Base-by-base conservation (phyloP, 2,888 invertebrate species). In the Machimus rusticus region DNA sequence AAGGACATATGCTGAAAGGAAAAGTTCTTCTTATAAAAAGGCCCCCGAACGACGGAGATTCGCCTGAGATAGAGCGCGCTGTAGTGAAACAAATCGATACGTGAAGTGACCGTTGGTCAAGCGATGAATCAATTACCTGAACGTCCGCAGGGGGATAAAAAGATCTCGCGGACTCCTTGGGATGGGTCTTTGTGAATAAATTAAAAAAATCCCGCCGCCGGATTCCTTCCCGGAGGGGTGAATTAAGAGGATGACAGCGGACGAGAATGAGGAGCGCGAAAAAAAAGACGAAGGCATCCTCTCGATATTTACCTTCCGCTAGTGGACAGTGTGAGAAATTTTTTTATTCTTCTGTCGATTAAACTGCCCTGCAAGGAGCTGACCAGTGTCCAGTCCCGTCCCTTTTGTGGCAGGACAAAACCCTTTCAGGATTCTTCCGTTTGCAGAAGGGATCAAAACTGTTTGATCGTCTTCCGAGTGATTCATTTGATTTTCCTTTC, bases 111-210 rank as follows among this genome's bases (percentile, higher is more conserved):
- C 90, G 90, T 90, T 90, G 90, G 90, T 89, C 90, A 90, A 88
- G 90, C 90, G 89, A 90, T 90, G 90, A 90, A 90, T 90, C 89
- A 90, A 90, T 90, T 90, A 90, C 89, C 76, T 46, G 43, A 66
- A 87, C 55, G 37, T 82, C 79, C 12, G 31, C 43, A n/a, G 51
- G 82, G 78, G n/a, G 85, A 82, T 77, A 76, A 37, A 74, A 8
- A 28, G 28, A 79, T 87, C 79, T 87, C 79, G 55, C 86, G 74
- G 46, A 14, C 43, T 51, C 66, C 66, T 66, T 66, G 28, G 66
- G 19, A 66, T 66, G 66, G 66, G n/a, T 23, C 19, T 28, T 19
- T 14, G 77, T 85, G 85, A 78, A 85, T 87, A 87, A 85, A 87
- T 87, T 85, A 85, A n/a, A 85, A 85, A 14, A 57, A 74, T 55